phyloP scores from a whole-genome alignment of 2,113 vertebrate genomes.

The Rostratula benghalensis region DNA sequence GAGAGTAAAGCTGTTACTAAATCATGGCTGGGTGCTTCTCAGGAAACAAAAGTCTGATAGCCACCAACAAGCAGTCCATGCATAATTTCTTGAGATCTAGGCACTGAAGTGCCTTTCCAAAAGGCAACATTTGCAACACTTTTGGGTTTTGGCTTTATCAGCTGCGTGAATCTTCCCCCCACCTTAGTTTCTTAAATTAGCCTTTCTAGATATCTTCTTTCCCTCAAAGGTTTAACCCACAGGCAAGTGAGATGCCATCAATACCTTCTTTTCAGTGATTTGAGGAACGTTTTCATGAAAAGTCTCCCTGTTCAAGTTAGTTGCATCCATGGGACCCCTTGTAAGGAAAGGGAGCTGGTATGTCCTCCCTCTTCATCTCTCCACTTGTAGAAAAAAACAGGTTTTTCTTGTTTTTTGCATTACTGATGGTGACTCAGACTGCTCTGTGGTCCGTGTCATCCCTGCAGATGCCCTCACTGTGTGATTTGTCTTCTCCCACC shows the following conservation, averaged over 20 bases:
- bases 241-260: not conserved
- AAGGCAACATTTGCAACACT: not conserved
- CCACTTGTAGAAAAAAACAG: accelerated
- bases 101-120: not conserved
- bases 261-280: not conserved
- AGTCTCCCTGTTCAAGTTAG: not conserved
- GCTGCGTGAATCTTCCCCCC: not conserved
- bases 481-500: not conserved
- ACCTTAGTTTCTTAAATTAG: not conserved
- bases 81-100: not conserved
- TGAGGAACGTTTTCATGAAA: not conserved
- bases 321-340: not conserved
- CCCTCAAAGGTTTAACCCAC: not conserved
- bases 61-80: not conserved
- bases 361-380: not conserved
- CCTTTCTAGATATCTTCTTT: not conserved
- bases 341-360: not conserved
- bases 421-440: not conserved
- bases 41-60: not conserved
- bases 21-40: not conserved
- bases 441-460: not conserved
- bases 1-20: not conserved
- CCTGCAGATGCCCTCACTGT: not conserved
- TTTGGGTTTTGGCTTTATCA: not conserved
- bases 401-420: not conserved